Evolutionary conservation across 1,140 invertebrate genomes (phyloP).

Genomic region (Mamestra configurata): DNA sequence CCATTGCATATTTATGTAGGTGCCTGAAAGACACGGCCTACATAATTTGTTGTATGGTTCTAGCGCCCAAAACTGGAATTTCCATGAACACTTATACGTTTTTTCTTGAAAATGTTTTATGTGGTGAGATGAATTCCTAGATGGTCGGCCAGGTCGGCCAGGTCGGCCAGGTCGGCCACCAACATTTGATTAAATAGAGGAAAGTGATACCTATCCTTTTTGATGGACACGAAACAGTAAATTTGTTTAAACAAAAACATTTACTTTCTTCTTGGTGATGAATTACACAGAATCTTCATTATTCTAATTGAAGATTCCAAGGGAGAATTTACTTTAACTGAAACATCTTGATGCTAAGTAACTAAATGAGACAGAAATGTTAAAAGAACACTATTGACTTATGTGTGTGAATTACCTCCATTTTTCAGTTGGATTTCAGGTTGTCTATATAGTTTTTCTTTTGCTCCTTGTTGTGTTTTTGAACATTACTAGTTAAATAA

Average conservation of each 20-base stretch:
- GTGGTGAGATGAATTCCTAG: not conserved
- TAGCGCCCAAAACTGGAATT: no score
- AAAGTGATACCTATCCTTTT: not conserved
- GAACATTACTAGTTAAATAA: no score
- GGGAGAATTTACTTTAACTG: not conserved
- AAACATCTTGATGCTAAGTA: not conserved
- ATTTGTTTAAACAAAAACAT: not conserved
- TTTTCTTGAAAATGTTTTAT: not conserved
- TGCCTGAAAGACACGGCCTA: no score
- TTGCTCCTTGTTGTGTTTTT: no score
- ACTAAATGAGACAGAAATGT: not conserved
- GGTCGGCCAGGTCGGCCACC: not conserved
- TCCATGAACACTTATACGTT: no score
- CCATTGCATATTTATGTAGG: no score
- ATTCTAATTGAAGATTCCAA: not conserved
- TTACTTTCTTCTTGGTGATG: not conserved
- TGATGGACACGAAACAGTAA: not conserved
- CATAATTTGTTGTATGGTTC: no score
- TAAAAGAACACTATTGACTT: no score
- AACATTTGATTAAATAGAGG: not conserved
- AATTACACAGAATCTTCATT: not conserved
- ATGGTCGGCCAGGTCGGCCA: not conserved
- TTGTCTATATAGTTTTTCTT: no score
- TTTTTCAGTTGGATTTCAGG: no score
- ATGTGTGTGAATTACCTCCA: no score